phyloP scores from a whole-genome alignment of 1,140 invertebrate genomes.

The Dysdera silvatica region DNA sequence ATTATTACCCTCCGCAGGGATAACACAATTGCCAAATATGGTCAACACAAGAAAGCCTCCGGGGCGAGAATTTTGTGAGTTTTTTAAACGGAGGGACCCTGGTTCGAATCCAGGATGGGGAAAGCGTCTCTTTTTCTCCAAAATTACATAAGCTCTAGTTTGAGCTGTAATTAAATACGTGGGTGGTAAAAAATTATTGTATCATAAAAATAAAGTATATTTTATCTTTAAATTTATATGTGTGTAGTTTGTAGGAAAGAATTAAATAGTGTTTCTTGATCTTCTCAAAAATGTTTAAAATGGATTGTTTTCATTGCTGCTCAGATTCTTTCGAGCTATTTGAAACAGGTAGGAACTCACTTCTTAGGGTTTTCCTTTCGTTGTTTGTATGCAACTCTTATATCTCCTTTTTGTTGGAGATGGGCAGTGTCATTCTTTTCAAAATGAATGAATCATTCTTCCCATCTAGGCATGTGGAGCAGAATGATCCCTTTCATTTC shows the following conservation, averaged over 20 bases:
- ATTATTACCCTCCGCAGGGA: no score
- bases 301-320: background rate
- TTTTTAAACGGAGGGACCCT: no score
- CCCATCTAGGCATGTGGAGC: no score
- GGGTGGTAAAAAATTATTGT: background rate
- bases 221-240: background rate
- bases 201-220: background rate
- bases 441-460: no score
- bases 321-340: constrained; percentile 20
- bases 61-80: no score
- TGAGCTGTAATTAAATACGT: background rate
- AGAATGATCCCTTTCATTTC: no score
- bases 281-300: background rate
- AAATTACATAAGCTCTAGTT: background rate
- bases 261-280: background rate
- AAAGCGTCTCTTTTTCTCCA: no score
- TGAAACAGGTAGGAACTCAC: constrained; percentile 16
- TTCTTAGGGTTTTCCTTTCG: background rate
- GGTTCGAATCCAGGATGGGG: no score
- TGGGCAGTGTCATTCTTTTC: background rate
- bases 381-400: background rate
- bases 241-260: no score
- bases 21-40: no score
- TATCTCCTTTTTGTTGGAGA: background rate
- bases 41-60: no score